phyloP scores from a whole-genome alignment of 2,888 invertebrate genomes.

The Epistrophe eligans region DNA sequence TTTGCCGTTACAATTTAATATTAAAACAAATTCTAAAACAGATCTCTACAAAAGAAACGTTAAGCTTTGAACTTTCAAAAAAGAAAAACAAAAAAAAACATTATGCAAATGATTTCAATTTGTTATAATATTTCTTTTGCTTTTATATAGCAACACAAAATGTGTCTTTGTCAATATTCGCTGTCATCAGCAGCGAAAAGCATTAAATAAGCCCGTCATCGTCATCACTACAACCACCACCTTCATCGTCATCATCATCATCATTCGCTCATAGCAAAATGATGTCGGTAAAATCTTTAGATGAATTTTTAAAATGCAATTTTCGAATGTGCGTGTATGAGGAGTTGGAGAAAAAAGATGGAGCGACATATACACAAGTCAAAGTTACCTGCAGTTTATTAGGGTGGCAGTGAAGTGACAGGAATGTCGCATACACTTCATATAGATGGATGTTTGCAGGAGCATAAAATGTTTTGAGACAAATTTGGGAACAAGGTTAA shows the following conservation, averaged over 20 bases:
- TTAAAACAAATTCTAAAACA: neutral
- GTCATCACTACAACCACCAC: neutral
- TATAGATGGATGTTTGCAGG: slow-evolving; percentile 1
- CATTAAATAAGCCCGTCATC: slow-evolving; percentile 6
- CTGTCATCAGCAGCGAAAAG: slow-evolving; percentile 6
- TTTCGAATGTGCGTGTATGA: slow-evolving; percentile 29
- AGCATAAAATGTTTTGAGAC: neutral
- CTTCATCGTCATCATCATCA: neutral
- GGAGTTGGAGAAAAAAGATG: neutral
- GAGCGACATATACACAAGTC: slow-evolving; percentile 7
- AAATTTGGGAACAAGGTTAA: slow-evolving; percentile 19
- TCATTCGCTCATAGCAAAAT: slow-evolving; percentile 7
- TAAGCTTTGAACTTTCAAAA: neutral
- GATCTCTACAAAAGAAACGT: neutral
- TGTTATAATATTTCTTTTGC: neutral
- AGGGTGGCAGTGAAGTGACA: slow-evolving; percentile 1
- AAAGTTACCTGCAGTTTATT: slow-evolving; percentile 20
- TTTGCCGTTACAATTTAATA: neutral
- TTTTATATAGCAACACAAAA: neutral
- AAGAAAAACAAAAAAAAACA: neutral
- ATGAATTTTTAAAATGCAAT: slow-evolving; percentile 64
- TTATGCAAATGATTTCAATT: neutral
- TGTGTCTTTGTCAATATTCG: slow-evolving; percentile 1
- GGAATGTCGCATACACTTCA: neutral
- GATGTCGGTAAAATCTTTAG: slow-evolving; percentile 29